phyloP scores from a whole-genome alignment of 1,140 invertebrate genomes.

The Eumeta japonica region DNA sequence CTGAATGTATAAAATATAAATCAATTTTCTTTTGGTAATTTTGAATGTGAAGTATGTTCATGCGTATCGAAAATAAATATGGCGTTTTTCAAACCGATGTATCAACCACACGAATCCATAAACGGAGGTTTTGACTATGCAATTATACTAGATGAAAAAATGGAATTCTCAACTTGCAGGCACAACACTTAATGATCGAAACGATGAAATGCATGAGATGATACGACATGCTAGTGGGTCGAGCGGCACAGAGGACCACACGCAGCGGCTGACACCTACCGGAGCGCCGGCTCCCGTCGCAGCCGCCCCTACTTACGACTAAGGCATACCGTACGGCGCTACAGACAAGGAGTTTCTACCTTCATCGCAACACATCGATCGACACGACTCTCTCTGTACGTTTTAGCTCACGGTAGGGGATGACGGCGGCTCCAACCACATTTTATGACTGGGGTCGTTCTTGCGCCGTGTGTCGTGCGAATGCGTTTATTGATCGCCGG shows the following conservation, averaged over 20 bases:
- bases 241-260: slow-evolving; percentile 11
- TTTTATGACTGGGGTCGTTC: not conserved
- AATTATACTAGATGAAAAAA: too few species aligned
- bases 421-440: slow-evolving; percentile 8
- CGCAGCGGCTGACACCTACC: slow-evolving; percentile 28
- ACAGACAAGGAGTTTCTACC: slow-evolving; percentile 36
- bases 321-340: slow-evolving; percentile 39
- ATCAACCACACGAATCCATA: not conserved
- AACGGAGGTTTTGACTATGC: too few species aligned
- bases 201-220: slow-evolving; percentile 1
- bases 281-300: slow-evolving; percentile 24
- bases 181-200: slow-evolving; percentile 4
- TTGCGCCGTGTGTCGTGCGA: too few species aligned
- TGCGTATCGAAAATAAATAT: too few species aligned
- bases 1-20: too few species aligned
- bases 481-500: slow-evolving; percentile 9
- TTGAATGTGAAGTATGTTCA: too few species aligned
- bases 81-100: too few species aligned
- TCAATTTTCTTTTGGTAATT: too few species aligned
- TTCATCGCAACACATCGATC: slow-evolving; percentile 53
- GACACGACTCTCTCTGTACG: too few species aligned
- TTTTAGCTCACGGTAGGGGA: slow-evolving; percentile 15
- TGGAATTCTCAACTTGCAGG: slow-evolving; percentile 1
- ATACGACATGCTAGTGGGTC: slow-evolving; percentile 8
- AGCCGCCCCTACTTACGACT: slow-evolving; percentile 42